A percentile compares a stretch with the other conserved stretches of the same genome.
These are phyloP conservation scores for Andrena trimmerana DNA, from an alignment of 2,888 invertebrate genomes.

Conservation along the genomic window DNA sequence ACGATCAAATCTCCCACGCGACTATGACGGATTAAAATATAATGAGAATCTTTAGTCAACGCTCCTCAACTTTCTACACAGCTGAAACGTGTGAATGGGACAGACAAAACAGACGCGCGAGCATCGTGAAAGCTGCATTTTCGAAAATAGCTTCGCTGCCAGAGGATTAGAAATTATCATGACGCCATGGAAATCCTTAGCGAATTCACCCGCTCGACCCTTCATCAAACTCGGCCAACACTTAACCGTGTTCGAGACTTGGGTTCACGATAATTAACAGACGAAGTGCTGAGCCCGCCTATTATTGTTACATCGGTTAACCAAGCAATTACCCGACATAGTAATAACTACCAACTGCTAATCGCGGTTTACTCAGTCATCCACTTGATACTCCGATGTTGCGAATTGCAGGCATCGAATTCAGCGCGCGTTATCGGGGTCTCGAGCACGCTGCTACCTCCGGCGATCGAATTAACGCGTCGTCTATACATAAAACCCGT, in stretches of 20 bases:
- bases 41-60: slow-evolving; percentile 23
- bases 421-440: background rate
- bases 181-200: background rate
- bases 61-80: no score
- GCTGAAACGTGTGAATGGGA: no score
- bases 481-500: background rate
- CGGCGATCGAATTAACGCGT: background rate
- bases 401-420: slow-evolving; percentile 27
- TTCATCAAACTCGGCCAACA: slow-evolving; percentile 1
- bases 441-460: background rate
- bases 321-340: slow-evolving; percentile 47
- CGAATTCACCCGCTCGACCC: background rate
- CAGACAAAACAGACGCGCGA: no score
- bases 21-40: slow-evolving; percentile 20
- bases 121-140: background rate
- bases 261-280: slow-evolving; percentile 29
- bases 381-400: slow-evolving; percentile 17
- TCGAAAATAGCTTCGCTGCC: background rate
- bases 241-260: background rate
- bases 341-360: slow-evolving; percentile 45
- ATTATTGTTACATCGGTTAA: slow-evolving; percentile 50
- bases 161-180: background rate
- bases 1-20: slow-evolving; percentile 12
- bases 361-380: slow-evolving; percentile 51
- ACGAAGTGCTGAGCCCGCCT: slow-evolving; percentile 10